Evolutionary conservation across 2,888 invertebrate genomes (phyloP), one percentile per base, ranked within the genome.

Genomic region (Slavum lentiscoides): DNA sequence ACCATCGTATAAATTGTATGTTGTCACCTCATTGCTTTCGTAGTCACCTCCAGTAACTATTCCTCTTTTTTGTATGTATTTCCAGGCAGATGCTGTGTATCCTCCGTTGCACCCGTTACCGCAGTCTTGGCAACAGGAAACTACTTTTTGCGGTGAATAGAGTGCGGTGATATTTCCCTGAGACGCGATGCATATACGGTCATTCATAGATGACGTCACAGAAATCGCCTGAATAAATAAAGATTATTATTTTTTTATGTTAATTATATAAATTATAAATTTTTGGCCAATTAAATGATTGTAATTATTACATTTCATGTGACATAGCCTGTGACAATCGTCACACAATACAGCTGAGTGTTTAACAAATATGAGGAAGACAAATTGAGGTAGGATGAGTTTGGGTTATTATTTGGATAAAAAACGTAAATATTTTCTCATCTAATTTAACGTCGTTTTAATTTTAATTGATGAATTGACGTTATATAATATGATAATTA

Each of bases 1-100:
- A 43, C 30, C 4, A 30, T 55, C 19, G 8, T 55, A 19, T 19
- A 19, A 55, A 55, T 55, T 19, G 19, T 55, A 19, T 19, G 19
- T 55, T 19, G 19, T 55, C 66, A 82, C 82, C 80, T 82, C 75
- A 8, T 83, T 53, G 15, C 81, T 80, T 4, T 74, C 58, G 68
- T 82, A 83, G 23, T 82, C 82, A 7, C 83, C 83, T 19, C 83
- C 83, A 19, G 83, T 82, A 61, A 75, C 76, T 21, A 83, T 80
- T 58, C 83, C 83, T 43, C 70, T 66, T 55, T 61, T 68, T 3
- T n/a, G 62, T 53, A 69, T 17, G 7, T 82, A 77, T 4, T 53
- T 23, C 83, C 83, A 83, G 1, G 74, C 74, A 2, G 73, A 75
- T 6, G n/a, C 72, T 3, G 82, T 67, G 19, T 80, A 81, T 11